These are phyloP conservation scores for Capra hircus DNA, from an alignment of 2,113 vertebrate species.

Conservation along the genomic window DNA sequence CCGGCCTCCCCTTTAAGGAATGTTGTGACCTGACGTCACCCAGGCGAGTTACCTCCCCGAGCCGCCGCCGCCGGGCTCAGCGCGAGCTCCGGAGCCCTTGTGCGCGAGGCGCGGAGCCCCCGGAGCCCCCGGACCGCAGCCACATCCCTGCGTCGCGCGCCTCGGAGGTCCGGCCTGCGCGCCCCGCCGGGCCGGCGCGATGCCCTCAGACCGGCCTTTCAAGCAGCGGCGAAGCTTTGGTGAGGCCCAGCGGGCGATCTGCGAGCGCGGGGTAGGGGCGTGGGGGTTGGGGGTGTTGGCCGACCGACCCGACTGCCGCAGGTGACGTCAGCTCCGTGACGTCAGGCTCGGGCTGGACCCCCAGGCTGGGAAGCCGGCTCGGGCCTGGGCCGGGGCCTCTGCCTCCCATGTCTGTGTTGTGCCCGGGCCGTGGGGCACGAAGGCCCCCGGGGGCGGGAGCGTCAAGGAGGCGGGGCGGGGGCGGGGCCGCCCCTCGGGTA, in stretches of 20 bases:
- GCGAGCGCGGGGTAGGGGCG: background rate
- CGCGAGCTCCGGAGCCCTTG: constrained; percentile 50
- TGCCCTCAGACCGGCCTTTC: constrained; percentile 94
- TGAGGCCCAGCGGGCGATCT: constrained; percentile 76
- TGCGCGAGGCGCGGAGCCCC: constrained; percentile 41
- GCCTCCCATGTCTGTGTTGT: background rate
- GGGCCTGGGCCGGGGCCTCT: background rate
- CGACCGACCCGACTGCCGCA: background rate
- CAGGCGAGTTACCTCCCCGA: constrained; percentile 56
- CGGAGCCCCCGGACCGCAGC: background rate
- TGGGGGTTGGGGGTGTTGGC: background rate
- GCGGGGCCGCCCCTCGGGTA: background rate
- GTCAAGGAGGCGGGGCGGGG: background rate
- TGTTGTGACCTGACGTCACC: constrained; percentile 75
- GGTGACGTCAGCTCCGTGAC: constrained; percentile 66
- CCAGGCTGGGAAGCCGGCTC: background rate
- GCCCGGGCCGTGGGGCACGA: background rate
- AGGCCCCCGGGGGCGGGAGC: constrained; percentile 35
- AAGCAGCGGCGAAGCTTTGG: constrained; percentile 93
- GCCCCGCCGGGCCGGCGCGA: constrained; percentile 74
- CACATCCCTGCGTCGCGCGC: background rate
- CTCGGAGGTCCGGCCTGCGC: constrained; percentile 32
- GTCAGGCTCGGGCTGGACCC: constrained; percentile 42
- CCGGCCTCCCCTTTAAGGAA: constrained; percentile 75
- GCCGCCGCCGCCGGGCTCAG: constrained; percentile 61